Evolutionary conservation across 2,113 vertebrate genomes (phyloP), one percentile per base, ranked within the genome.

Genomic region (Aphyosemion australe): DNA sequence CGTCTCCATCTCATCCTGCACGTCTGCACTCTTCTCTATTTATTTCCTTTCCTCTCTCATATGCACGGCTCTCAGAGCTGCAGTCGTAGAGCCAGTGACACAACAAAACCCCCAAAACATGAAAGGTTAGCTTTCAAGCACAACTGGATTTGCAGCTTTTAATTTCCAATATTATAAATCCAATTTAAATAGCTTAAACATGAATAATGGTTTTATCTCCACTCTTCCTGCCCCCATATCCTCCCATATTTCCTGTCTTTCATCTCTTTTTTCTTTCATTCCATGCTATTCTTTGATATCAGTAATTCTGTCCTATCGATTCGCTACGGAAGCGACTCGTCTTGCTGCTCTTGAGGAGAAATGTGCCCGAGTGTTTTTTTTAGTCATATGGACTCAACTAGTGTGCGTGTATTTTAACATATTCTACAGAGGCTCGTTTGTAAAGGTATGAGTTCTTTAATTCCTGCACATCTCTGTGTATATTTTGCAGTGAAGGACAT

Each of bases 251-350:
- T 52, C 39, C 49, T 42, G 16, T 41, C 26, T 61, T 51, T 62
- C 59, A 71, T 61, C 31, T 51, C 68, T 60, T 43, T 39, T 50
- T 26, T 71, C 10, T 63, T 56, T 65, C 32, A 64, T 49, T 55
- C 20, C 16, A 34, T 31, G 43, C 51, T 63, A 32, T 37, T 8
- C 56, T 74, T 73, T 76, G 50, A 46, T 74, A 61, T 63, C 12
- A 13, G 42, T 18, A 34, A 63, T 77, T 68, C 61, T 50, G 46
- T 42, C 19, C 56, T 39, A 84, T 88, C 50, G 78, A 88, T 87
- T 68, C n/a, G 2, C 57, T 52, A 55, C 50, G 43, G 79, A 86
- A 80, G 76, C 43, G 73, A 61, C 75, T 45, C 64, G 62, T 66
- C 64, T 72, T 48, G 55, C 72, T 59, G 65, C 62, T 48, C 69